Evolutionary conservation across 2,797 vertebrate species (phyloP).

Genomic region (Rhinoraja longicauda): DNA sequence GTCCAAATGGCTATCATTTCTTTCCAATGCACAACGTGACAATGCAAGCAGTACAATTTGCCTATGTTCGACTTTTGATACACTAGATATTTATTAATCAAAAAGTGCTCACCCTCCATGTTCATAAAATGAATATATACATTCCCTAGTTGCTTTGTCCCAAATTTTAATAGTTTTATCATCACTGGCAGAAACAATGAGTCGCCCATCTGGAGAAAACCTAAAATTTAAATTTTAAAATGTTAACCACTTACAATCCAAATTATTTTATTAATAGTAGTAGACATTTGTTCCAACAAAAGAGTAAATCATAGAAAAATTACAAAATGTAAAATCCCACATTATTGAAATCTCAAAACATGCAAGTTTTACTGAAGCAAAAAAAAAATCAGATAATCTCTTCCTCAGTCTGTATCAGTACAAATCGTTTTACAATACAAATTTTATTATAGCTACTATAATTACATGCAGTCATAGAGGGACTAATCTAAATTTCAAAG

Average conservation of each 20-base stretch:
- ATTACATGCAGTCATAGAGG: background rate
- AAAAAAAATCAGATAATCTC: background rate
- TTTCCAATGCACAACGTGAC: background rate
- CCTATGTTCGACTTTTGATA: background rate
- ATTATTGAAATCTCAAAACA: background rate
- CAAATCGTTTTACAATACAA: background rate
- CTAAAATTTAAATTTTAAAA: slow-evolving; percentile 52
- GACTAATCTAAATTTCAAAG: background rate
- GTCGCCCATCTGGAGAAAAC: slow-evolving; percentile 86
- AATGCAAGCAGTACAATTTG: background rate
- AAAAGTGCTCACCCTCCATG: slow-evolving; percentile 72
- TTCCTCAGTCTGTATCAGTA: background rate
- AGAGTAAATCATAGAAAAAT: background rate
- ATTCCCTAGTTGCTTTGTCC: slow-evolving; percentile 90
- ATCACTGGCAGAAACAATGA: slow-evolving; percentile 88
- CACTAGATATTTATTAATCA: background rate
- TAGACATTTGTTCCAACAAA: background rate
- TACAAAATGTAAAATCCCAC: background rate
- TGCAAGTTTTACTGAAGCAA: background rate
- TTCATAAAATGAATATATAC: slow-evolving; percentile 86
- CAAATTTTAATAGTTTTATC: slow-evolving; percentile 92
- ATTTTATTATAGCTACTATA: background rate
- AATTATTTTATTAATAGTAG: too few species aligned
- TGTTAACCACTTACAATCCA: background rate
- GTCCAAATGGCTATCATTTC: background rate